A percentile compares a stretch with the other conserved stretches of the same genome.
Evolutionary conservation across 2,113 vertebrate genomes (phyloP).

Genomic region (Pseudorasbora parva): DNA sequence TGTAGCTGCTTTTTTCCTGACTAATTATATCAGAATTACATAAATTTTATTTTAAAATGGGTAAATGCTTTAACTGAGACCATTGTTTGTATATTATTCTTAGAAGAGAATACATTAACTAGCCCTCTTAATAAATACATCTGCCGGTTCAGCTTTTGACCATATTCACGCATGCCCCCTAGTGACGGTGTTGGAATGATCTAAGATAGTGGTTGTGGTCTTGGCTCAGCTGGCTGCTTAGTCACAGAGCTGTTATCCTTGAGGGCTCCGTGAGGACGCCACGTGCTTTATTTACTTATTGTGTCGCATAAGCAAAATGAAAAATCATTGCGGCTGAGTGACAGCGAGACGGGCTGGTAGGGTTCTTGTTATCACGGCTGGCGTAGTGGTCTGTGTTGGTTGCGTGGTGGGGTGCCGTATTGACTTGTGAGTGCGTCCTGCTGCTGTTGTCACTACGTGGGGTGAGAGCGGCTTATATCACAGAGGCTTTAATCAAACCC

Average conservation of each 20-base stretch:
- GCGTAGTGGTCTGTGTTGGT: slow-evolving; percentile 3
- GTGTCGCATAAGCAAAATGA: slow-evolving; percentile 30
- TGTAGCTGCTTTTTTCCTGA: neutral
- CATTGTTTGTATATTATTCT: neutral
- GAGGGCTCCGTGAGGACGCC: neutral
- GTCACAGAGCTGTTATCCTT: neutral
- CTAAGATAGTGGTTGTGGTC: neutral
- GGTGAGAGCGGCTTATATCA: slow-evolving; percentile 43
- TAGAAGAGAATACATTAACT: neutral
- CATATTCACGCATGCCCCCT: slow-evolving; percentile 53
- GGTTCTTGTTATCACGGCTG: slow-evolving; percentile 2
- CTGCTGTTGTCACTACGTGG: slow-evolving; percentile 30
- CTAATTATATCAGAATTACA: neutral
- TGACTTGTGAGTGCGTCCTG: slow-evolving; percentile 20
- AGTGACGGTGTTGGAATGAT: slow-evolving; percentile 31
- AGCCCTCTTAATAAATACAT: neutral
- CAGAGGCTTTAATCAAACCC: slow-evolving; percentile 34
- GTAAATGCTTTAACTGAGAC: neutral
- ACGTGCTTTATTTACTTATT: neutral
- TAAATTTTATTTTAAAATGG: neutral
- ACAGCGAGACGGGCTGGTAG: neutral
- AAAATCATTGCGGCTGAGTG: neutral
- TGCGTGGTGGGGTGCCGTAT: neutral
- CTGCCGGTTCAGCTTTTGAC: neutral
- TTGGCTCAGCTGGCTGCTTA: slow-evolving; percentile 9